Conservation (phyloP, 2,797 vertebrate genomes). For the Remorina albescens region DNA sequence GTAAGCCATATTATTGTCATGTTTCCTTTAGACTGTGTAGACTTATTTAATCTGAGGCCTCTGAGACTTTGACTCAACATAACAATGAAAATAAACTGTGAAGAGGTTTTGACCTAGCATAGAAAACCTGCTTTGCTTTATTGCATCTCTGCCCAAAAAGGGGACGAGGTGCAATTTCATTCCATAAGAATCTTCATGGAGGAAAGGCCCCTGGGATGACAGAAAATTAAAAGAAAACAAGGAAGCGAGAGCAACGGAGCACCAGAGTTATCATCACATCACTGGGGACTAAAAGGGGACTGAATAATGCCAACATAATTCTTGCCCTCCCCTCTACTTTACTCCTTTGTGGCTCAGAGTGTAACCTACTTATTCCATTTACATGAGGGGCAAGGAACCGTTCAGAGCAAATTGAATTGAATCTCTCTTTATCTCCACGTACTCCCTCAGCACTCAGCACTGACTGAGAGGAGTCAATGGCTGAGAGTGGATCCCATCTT, state of each 20-base stretch:
- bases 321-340: constrained; percentile 28
- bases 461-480: constrained; percentile 77
- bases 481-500: constrained; percentile 76
- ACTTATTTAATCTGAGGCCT: constrained; percentile 1
- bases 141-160: constrained; percentile 10
- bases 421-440: constrained; percentile 78
- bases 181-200: constrained; percentile 12
- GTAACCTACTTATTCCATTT: constrained; percentile 78
- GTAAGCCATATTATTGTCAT: neutral
- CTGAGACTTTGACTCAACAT: constrained; percentile 18
- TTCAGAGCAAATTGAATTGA: constrained; percentile 79
- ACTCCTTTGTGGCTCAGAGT: constrained; percentile 47
- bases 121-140: constrained; percentile 5
- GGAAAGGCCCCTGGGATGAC: constrained; percentile 29
- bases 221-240: constrained; percentile 22
- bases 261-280: constrained; percentile 35
- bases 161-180: constrained; percentile 3
- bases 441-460: constrained; percentile 68
- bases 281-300: constrained; percentile 34
- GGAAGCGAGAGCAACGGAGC: neutral
- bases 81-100: constrained; percentile 18
- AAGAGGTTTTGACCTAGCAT: neutral
- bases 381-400: constrained; percentile 70
- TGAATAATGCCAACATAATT: constrained; percentile 55
- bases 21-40: constrained; percentile 1